Conservation (phyloP, 2,888 invertebrate genomes). For the Camponotus fellah region DNA sequence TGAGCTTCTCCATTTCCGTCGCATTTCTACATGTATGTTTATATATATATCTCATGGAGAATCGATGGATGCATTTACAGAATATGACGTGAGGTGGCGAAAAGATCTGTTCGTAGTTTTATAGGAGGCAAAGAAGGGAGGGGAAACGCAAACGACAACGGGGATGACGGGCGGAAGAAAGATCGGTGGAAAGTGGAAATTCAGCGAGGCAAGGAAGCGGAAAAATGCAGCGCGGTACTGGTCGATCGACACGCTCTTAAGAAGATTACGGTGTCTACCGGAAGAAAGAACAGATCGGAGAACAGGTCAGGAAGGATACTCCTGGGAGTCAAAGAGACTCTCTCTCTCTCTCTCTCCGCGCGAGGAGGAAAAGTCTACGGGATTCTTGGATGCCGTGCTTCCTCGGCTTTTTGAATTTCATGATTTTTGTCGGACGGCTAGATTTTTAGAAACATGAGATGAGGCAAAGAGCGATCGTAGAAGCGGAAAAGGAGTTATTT, state of each 20-base stretch:
- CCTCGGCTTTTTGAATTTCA: background rate
- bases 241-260: slow-evolving; percentile 76
- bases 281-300: slow-evolving; percentile 28
- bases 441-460: slow-evolving; percentile 6
- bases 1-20: background rate
- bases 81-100: slow-evolving; percentile 33
- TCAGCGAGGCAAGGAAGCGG: slow-evolving; percentile 74
- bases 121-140: background rate
- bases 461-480: background rate
- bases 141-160: slow-evolving; percentile 36
- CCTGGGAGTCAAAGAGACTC: slow-evolving; percentile 48
- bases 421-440: background rate
- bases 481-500: background rate
- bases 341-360: background rate
- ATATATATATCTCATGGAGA: background rate
- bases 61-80: slow-evolving; percentile 26
- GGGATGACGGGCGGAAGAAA: slow-evolving; percentile 59
- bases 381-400: background rate
- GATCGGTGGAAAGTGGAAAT: slow-evolving; percentile 74
- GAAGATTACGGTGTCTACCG: slow-evolving; percentile 70
- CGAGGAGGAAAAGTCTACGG: background rate
- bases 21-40: background rate
- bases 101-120: slow-evolving; percentile 24
- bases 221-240: slow-evolving; percentile 72
- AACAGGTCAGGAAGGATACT: slow-evolving; percentile 59